phyloP scores from a whole-genome alignment of 2,113 vertebrate species.

The Circaetus cinerascens region DNA sequence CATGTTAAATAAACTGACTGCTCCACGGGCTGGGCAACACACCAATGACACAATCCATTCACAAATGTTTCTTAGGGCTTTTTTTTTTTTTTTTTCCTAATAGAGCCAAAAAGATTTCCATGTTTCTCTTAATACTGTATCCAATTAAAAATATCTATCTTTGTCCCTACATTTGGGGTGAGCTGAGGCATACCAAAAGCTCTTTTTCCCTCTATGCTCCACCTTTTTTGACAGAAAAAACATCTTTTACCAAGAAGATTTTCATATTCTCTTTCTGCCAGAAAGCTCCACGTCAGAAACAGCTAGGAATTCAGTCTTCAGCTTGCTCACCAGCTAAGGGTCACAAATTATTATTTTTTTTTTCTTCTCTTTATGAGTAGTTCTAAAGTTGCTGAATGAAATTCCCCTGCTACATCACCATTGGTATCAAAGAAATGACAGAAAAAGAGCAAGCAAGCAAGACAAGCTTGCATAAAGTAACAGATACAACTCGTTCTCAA shows the following conservation, averaged over 20 bases:
- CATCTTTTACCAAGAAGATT: background rate
- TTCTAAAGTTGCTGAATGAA: background rate
- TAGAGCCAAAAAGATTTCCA: background rate
- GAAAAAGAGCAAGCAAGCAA: background rate
- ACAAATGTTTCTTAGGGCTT: background rate
- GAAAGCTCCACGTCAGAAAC: background rate
- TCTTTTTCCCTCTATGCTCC: background rate
- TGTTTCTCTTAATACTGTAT: background rate
- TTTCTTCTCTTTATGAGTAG: background rate
- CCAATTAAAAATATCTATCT: background rate
- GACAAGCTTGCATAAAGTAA: background rate
- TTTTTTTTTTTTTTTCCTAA: background rate
- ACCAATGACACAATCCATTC: rapidly evolving
- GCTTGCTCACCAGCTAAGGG: background rate
- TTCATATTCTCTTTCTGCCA: background rate
- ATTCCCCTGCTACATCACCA: background rate
- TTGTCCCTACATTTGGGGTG: background rate
- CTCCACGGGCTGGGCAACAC: background rate
- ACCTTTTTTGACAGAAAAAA: background rate
- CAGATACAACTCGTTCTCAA: background rate
- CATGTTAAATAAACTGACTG: background rate
- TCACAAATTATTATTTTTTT: background rate
- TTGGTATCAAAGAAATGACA: background rate
- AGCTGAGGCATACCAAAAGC: background rate
- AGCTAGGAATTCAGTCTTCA: background rate